Evolutionary conservation across 2,113 vertebrate genomes (phyloP).

Genomic region (Lates calcarifer): DNA sequence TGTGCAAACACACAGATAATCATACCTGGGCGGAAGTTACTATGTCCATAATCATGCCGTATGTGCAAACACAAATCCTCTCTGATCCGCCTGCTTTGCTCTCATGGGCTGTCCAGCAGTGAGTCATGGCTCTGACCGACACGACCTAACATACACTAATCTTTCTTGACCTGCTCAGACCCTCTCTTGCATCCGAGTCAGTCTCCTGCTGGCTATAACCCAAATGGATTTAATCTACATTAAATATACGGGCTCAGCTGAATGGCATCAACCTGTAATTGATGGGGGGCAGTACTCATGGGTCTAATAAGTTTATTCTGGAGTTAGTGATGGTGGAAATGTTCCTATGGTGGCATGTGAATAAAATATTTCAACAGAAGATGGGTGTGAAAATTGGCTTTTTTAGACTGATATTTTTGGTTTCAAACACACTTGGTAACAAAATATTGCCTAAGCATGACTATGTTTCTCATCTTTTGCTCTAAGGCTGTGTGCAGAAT

Average conservation of each 20-base stretch:
- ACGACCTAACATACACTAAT: constrained; percentile 60
- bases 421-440: no score
- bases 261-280: constrained; percentile 7
- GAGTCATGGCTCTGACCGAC: constrained; percentile 68
- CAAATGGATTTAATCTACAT: constrained; percentile 36
- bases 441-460: no score
- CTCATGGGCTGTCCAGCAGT: constrained; percentile 31
- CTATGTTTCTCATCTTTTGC: no score
- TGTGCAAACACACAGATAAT: constrained; percentile 53
- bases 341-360: background rate
- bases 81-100: constrained; percentile 27
- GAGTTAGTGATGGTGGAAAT: background rate
- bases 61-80: constrained; percentile 45
- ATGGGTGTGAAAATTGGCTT: no score
- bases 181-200: background rate
- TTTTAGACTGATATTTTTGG: no score
- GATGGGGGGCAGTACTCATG: background rate
- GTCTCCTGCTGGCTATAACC: constrained; percentile 39
- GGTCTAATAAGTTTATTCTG: background rate
- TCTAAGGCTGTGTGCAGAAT: no score
- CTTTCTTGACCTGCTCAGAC: constrained; percentile 53
- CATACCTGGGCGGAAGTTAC: constrained; percentile 31
- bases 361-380: background rate
- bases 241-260: constrained; percentile 19
- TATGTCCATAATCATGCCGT: constrained; percentile 23